Base-by-base conservation (phyloP, 1,140 invertebrate genomes). In the Helicoverpa armigera region DNA sequence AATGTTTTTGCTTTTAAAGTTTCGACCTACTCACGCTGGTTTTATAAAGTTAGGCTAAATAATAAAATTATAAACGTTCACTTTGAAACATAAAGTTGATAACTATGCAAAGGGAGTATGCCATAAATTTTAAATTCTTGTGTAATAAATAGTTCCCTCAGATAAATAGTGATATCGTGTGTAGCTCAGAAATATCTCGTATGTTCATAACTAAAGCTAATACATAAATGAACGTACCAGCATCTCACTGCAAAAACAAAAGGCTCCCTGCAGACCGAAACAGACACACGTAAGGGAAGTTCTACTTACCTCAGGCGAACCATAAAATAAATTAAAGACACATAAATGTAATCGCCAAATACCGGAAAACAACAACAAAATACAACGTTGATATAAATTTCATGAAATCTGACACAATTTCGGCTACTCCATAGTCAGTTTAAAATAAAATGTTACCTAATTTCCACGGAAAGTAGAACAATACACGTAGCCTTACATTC, bases 381-480 rank as follows among this genome's bases (percentile, higher is more conserved):
- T 48, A 18, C 53, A 31, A 76, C 58, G 43, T 60, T 54, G 23
- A 13, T 12, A 29, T 72, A 31, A 53, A 72, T 23, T 63, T 48
- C 58, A 76, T 61, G 43, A n/a, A 76, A 29, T 63, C 12, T 61
- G 60, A 23, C 58, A 61, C 56, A 12, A 50, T 63, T 76, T 29
- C 74, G 58, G 10, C 60, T 76, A 31, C 74, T 23, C 16, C 35
- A 35, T 67, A 51, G 16, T 76, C 35, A 50, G 63, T 76, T 76
- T 63, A 76, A 50, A 63, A 29, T 51, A 63, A 56, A 76, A n/a
- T 50, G 58, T 53, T 54, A 50, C 18, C 53, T 56, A 74, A 56
- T 74, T 74, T 56, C 31, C n/a, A 29, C 58, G 60, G 43, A 54
- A 65, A 65, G 67, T 77, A 50, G 23, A 76, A 76, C 74, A 63